These are phyloP conservation scores for Gymnocephalus cernua DNA, from an alignment of 2,113 vertebrate species.

Conservation along the genomic window DNA sequence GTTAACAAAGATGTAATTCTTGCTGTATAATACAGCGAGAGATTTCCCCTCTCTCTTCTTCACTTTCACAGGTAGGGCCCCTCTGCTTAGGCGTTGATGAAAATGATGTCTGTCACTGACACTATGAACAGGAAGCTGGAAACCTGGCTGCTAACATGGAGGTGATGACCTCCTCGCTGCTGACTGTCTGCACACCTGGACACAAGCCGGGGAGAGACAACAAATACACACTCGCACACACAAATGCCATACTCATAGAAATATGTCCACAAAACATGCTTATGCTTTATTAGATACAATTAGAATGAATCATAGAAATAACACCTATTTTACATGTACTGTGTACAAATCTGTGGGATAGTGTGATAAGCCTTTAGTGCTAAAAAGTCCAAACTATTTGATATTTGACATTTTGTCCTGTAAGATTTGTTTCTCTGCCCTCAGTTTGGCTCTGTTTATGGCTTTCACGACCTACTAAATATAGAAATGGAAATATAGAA, in stretches of 20 bases:
- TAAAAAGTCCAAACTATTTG: too few species aligned
- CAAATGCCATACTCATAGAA: background rate
- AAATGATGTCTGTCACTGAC: slow-evolving; percentile 18
- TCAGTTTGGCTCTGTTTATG: slow-evolving; percentile 4
- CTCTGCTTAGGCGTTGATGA: slow-evolving; percentile 34
- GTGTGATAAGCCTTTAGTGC: too few species aligned
- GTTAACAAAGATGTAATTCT: slow-evolving; percentile 42
- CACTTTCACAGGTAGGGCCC: background rate
- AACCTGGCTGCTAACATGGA: slow-evolving; percentile 30
- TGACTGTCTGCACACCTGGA: slow-evolving; percentile 26
- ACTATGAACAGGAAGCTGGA: slow-evolving; percentile 8
- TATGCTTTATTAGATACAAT: background rate
- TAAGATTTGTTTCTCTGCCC: background rate
- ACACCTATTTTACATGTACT: too few species aligned
- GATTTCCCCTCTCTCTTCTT: background rate
- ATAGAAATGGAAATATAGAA: too few species aligned
- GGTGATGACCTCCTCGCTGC: slow-evolving; percentile 31
- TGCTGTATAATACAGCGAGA: slow-evolving; percentile 17
- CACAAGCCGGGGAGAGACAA: slow-evolving; percentile 6
- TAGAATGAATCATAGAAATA: too few species aligned
- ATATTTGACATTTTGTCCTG: too few species aligned
- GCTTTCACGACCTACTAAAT: background rate
- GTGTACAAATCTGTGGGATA: too few species aligned
- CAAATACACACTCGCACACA: background rate
- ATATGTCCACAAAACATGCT: background rate